Evolutionary conservation across 2,113 vertebrate genomes (phyloP).

Genomic region (Grallaria varia): DNA sequence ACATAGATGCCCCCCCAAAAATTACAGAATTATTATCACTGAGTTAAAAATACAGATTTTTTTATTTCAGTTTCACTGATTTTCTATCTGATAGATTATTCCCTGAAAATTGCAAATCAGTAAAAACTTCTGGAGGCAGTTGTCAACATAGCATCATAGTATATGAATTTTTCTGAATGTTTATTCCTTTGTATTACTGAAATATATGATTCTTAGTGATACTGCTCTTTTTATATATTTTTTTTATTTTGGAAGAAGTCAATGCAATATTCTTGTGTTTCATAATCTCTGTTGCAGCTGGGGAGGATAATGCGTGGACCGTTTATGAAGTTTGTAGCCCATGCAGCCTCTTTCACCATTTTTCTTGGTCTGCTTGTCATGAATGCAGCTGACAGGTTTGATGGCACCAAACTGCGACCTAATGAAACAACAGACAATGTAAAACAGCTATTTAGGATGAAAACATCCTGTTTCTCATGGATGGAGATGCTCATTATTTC

Average conservation of each 20-base stretch:
- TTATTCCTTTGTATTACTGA: not conserved
- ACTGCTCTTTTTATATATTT: not conserved
- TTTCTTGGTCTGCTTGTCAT: slow-evolving; percentile 92
- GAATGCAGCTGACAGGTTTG: slow-evolving; percentile 93
- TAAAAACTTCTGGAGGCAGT: not conserved
- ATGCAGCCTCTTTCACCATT: slow-evolving; percentile 92
- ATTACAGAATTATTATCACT: not conserved
- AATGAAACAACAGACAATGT: slow-evolving; percentile 92
- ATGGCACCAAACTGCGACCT: slow-evolving; percentile 88
- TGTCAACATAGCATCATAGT: not conserved
- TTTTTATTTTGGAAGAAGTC: not conserved
- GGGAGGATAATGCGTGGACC: slow-evolving; percentile 91
- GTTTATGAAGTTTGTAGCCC: slow-evolving; percentile 96
- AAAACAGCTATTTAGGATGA: slow-evolving; percentile 93
- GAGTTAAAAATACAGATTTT: not conserved
- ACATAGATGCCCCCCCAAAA: not conserved
- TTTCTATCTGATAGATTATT: not conserved
- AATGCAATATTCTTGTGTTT: slow-evolving; percentile 16
- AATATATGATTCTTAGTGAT: not conserved
- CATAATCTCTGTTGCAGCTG: slow-evolving; percentile 76
- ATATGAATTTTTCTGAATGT: not conserved
- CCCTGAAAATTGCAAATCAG: not conserved
- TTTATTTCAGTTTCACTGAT: not conserved
- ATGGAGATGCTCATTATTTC: slow-evolving; percentile 96
- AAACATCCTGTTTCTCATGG: slow-evolving; percentile 94